Base-by-base conservation (phyloP, 1,140 invertebrate genomes). In the Muscidifurax raptorellus region DNA sequence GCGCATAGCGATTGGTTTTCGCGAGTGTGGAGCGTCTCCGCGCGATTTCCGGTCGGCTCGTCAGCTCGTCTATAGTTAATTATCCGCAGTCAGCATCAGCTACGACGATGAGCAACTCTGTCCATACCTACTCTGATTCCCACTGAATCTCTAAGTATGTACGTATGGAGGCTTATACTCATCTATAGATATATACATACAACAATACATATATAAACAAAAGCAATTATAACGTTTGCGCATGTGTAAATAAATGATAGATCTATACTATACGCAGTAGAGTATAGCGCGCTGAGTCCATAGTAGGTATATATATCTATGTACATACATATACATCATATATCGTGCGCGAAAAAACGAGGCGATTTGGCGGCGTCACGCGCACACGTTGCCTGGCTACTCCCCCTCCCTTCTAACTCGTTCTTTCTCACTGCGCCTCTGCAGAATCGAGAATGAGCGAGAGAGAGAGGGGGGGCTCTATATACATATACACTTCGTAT, bases 21-120 rank as follows among this genome's bases (percentile, higher is more conserved):
- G 59, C 67, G 36, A 44, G 44, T 1, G 44, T 52, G n/a, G 32
- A 85, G 25, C 64, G 67, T 75, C 78, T 83, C 76, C 82, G 52
- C 22, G 86, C 86, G 83, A 90, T 89, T 90, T 90, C 90, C 90
- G 89, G 90, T 86, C 82, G 84, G 83, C 86, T 82, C 79, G 88
- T 85, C 80, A 12, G 22, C 10, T 67, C 25, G 13, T 71, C 0
- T 30, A 28, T 71, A 28, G 32, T 22, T n/a, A n/a, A n/a, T 32
- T 72, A 36, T 59, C 52, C 52, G 22, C 22, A 40, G 52, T n/a
- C 52, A 22, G 71, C 18, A 10, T 27, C 79, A 80, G 44, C 40
- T 25, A n/a, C 79, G 67, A n/a, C 79, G 67, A 66, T 22, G 28
- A 32, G 40, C 52, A 13, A 52, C 3, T n/a, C 72, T 25, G 59